A percentile compares a stretch with the other conserved stretches of the same genome.
These are phyloP conservation scores for Plestiodon gilberti DNA, from an alignment of 2,113 vertebrate genomes.

Conservation along the genomic window DNA sequence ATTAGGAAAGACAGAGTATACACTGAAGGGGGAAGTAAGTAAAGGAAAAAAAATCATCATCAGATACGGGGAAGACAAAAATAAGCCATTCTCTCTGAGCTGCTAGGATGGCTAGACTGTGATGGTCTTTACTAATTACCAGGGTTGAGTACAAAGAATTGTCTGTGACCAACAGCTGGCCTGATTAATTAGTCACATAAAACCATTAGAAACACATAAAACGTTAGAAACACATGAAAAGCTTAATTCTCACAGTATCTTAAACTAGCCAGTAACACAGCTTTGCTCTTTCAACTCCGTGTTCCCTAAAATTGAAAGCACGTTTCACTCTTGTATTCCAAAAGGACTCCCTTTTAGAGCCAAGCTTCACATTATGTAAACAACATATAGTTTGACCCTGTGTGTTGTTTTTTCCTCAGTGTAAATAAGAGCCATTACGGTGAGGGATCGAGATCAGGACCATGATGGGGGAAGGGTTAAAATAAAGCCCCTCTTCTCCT, in stretches of 20 bases:
- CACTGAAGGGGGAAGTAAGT: not conserved
- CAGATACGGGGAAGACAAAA: not conserved
- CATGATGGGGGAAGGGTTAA: too few relatives aligned
- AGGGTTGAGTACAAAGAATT: slow-evolving; percentile 63
- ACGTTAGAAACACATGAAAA: slow-evolving; percentile 20
- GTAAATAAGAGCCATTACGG: too few relatives aligned
- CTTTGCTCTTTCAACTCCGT: not conserved
- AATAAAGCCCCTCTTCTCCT: too few relatives aligned
- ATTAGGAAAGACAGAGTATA: not conserved
- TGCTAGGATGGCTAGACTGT: slow-evolving; percentile 59
- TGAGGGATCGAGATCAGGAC: too few relatives aligned
- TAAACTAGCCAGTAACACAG: not conserved
- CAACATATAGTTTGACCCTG: too few relatives aligned
- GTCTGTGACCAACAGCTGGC: slow-evolving; percentile 54
- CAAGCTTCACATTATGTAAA: too few relatives aligned
- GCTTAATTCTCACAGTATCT: slow-evolving; percentile 22
- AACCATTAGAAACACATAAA: slow-evolving; percentile 10
- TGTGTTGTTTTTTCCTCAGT: too few relatives aligned
- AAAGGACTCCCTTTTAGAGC: not conserved
- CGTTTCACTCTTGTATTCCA: not conserved
- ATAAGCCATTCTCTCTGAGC: slow-evolving; percentile 53
- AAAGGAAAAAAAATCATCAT: not conserved
- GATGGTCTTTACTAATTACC: slow-evolving; percentile 39
- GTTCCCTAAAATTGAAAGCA: not conserved
- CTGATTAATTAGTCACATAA: slow-evolving; percentile 38